Conservation (phyloP, 2,113 vertebrate species). For the Xiphias gladius region DNA sequence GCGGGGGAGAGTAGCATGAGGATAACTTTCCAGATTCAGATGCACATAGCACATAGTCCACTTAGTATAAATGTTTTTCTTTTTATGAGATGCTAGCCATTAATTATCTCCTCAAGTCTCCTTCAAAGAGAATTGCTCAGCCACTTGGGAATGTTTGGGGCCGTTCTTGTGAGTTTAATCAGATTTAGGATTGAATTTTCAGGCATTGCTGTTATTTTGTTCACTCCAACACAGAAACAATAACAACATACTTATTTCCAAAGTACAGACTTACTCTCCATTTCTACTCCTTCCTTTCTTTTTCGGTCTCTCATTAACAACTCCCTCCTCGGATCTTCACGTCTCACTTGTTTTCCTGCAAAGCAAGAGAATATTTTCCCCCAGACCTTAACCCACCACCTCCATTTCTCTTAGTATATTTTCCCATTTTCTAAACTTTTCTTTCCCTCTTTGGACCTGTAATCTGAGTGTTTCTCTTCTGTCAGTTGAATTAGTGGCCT, state of each 20-base stretch:
- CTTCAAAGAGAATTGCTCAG: not conserved
- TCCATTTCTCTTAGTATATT: constrained; percentile 51
- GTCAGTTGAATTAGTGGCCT: constrained; percentile 86
- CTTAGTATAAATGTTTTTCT: constrained; percentile 43
- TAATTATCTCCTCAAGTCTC: not conserved
- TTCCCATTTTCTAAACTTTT: constrained; percentile 70
- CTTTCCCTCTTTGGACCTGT: constrained; percentile 65
- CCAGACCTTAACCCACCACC: constrained; percentile 31
- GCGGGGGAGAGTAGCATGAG: not conserved
- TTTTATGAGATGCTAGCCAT: not conserved
- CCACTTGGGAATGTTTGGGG: not conserved
- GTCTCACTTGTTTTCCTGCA: constrained; percentile 15
- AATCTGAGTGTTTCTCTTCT: constrained; percentile 78
- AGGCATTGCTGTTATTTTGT: not conserved
- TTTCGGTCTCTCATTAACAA: constrained; percentile 48
- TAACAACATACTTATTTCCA: constrained; percentile 65
- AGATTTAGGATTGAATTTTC: not conserved
- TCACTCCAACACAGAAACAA: constrained; percentile 54
- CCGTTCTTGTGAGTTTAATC: not conserved
- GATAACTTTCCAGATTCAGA: not conserved
- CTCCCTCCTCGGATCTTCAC: constrained; percentile 36
- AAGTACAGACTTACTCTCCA: constrained; percentile 8
- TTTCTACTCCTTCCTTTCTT: not conserved
- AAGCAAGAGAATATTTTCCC: constrained; percentile 29
- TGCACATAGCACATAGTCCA: constrained; percentile 51